Evolutionary conservation across 2,113 vertebrate species (phyloP), one percentile per base, ranked within the genome.

Genomic region (Semnopithecus entellus): DNA sequence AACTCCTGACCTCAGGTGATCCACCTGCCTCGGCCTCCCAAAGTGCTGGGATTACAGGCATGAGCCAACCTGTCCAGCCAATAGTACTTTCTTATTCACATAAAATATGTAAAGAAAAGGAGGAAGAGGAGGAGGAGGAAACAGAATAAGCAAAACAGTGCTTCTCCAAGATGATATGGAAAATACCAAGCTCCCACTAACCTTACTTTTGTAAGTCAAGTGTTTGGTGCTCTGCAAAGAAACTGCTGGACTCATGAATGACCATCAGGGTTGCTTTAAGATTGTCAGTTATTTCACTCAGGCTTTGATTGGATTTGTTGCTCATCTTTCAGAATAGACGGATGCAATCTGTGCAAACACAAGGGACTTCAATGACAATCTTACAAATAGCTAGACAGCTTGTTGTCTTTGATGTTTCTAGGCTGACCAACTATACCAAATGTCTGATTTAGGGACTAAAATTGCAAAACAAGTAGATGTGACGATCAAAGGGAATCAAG

Each of bases 401-500:
- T 83, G 73, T 35, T 87, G 88, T 90, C 90, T 73, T 87, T 92
- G 84, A 91, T 50, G 32, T 68, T 84, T 85, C 48, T 73, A 96
- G 85, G 40, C n/a, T 96, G 92, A 93, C 81, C 88, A 73, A 38
- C 22, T 85, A 85, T 76, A 82, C 45, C 88, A 96, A 94, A 96
- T 38, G 55, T 96, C 87, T 87, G 75, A 73, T 94, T 95, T 92
- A 88, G 73, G 81, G 40, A 79, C n/a, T 45, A 88, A 68, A 96
- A 81, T 45, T 55, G 20, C 66, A 66, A 95, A 95, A 97, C 43
- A 72, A 80, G 64, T 73, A 38, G 18, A 90, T 64, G 45, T 78
- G 38, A 97, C 43, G 66, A 73, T 82, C 45, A 85, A 90, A 96
- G 45, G 61, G 61, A 96, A 88, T 75, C 64, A 61, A 97, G 96